Percentiles rank a stretch among this genome's conserved stretches.
Evolutionary conservation across 2,888 invertebrate species (phyloP).

Genomic region (Anaspis maculata): DNA sequence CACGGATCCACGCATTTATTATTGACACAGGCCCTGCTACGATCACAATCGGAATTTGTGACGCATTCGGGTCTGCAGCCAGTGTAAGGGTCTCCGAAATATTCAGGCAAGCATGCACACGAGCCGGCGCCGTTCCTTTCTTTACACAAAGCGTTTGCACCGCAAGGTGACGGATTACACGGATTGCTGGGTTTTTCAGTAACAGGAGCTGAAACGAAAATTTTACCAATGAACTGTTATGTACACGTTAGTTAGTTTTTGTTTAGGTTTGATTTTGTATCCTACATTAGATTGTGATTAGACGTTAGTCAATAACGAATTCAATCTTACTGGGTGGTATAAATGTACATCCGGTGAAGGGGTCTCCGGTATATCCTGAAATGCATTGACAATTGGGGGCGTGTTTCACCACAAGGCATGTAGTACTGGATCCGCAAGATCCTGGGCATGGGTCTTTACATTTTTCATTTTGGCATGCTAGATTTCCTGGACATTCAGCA

Average conservation of each 20-base stretch:
- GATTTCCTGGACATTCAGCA: constrained; percentile 64
- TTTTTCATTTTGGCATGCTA: constrained; percentile 70
- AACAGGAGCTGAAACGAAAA: constrained; percentile 39
- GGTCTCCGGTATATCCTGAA: constrained; percentile 61
- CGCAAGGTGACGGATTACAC: constrained; percentile 60
- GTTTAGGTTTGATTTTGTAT: too few relatives aligned
- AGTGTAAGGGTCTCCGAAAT: constrained; percentile 56
- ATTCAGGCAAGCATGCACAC: constrained; percentile 55
- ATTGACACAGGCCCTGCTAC: constrained; percentile 57
- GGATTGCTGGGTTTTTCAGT: constrained; percentile 45
- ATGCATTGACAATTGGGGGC: constrained; percentile 69
- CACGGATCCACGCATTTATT: constrained; percentile 57
- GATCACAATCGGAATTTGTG: constrained; percentile 56
- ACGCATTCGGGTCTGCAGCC: constrained; percentile 63
- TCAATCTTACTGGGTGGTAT: constrained; percentile 52
- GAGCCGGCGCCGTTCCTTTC: constrained; percentile 56
- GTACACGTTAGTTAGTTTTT: too few relatives aligned
- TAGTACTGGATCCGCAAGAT: constrained; percentile 65
- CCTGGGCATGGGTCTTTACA: constrained; percentile 74
- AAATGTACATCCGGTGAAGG: constrained; percentile 50
- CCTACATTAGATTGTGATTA: constrained; percentile 5
- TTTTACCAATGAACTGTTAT: constrained; percentile 11
- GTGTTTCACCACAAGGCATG: constrained; percentile 70
- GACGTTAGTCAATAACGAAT: constrained; percentile 8
- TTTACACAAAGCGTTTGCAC: constrained; percentile 57